Evolutionary conservation across 2,888 invertebrate species (phyloP).

Genomic region (Danaus chrysippus): DNA sequence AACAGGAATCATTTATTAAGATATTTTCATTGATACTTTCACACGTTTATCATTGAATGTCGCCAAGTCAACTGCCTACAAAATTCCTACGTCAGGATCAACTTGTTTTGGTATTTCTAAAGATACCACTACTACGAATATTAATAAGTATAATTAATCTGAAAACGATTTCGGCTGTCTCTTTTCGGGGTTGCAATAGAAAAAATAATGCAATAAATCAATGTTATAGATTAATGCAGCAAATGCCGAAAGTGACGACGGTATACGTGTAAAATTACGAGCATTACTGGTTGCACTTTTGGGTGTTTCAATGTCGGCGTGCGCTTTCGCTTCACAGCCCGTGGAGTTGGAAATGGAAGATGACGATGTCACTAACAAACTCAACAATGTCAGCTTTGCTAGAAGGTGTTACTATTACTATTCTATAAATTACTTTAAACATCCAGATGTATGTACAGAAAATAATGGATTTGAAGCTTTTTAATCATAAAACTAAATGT

Average conservation of each 20-base stretch:
- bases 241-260: conserved; percentile 42
- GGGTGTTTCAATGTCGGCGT: conserved; percentile 69
- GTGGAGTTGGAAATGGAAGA: conserved; percentile 68
- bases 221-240: conserved; percentile 35
- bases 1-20: too few species aligned
- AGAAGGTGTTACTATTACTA: conserved; percentile 49
- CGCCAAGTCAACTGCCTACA: too few species aligned
- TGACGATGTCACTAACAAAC: conserved; percentile 64
- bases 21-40: too few species aligned
- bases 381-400: conserved; percentile 68
- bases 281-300: conserved; percentile 65
- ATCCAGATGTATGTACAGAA: not conserved
- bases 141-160: too few species aligned
- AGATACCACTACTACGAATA: too few species aligned
- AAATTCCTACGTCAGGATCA: too few species aligned
- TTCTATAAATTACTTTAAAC: not conserved
- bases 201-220: not conserved
- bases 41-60: too few species aligned
- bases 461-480: not conserved
- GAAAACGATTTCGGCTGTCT: not conserved
- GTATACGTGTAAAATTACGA: conserved; percentile 53
- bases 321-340: conserved; percentile 68
- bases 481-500: too few species aligned
- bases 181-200: not conserved
- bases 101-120: too few species aligned